phyloP scores from a whole-genome alignment of 2,797 vertebrate species.

The Borostomias antarcticus region DNA sequence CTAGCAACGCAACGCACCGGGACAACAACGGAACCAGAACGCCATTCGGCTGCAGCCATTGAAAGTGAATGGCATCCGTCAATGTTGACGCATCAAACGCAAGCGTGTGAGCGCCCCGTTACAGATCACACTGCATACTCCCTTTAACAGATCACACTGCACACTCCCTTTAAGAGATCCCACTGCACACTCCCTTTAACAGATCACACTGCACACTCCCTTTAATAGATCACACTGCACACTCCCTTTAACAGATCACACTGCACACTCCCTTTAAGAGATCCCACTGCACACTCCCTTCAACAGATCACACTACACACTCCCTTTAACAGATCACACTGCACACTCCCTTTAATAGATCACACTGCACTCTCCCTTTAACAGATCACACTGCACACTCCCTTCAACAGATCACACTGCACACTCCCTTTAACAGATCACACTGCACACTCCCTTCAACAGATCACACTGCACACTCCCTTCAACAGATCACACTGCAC shows the following conservation, averaged over 20 bases:
- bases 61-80: too few species aligned
- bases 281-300: constrained; percentile 43
- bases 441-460: constrained; percentile 40
- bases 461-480: constrained; percentile 45
- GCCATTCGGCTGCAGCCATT: too few species aligned
- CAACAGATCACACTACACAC: constrained; percentile 39
- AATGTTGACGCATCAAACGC: too few species aligned
- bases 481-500: constrained; percentile 42
- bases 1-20: too few species aligned
- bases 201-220: constrained; percentile 45
- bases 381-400: constrained; percentile 43
- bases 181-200: constrained; percentile 40
- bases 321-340: constrained; percentile 43
- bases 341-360: constrained; percentile 44
- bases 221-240: constrained; percentile 42
- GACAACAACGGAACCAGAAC: too few species aligned
- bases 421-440: constrained; percentile 44
- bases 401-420: constrained; percentile 42
- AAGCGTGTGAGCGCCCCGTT: too few species aligned
- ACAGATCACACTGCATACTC: constrained; percentile 43
- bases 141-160: constrained; percentile 42
- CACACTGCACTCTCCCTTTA: constrained; percentile 43
- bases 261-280: too few species aligned
- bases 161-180: constrained; percentile 43
- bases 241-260: constrained; percentile 43